Base-by-base conservation (phyloP, 2,797 vertebrate species). In the Leuciscus waleckii region DNA sequence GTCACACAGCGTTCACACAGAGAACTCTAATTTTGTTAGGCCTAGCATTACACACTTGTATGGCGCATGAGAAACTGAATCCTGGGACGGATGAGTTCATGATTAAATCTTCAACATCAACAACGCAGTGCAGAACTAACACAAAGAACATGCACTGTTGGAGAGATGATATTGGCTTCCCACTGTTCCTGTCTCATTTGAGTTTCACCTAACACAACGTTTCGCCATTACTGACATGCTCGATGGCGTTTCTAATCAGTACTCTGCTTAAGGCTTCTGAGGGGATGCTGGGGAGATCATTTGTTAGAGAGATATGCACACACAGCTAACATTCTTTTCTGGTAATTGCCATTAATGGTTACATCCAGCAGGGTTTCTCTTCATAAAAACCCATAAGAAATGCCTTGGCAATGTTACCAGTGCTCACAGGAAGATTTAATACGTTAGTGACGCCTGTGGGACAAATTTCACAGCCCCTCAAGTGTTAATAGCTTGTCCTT, bases 221-320 rank as follows among this genome's bases (percentile, higher is more conserved):
- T 76, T 70, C n/a, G 39, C 67, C 84, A 80, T 85, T 85, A 79
- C 82, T 65, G 67, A 17, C 70, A 83, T 77, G 65, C 76, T 32
- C 49, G 29, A 77, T 49, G 63, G 82, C 80, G 65, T 83, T 85
- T 70, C 77, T 89, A 88, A 89, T 90, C 88, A 85, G 71, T n/a
- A 61, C 81, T 51, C 43, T 78, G 76, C 84, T 82, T 78, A 87
- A 77, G 70, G 77, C 77, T 75, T 43, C 51, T 67, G 76, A 75
- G 29, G 56, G 69, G 85, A 82, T 32, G 63, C 39, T 32, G 46
- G 49, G 58, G 79, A 79, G 71, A 68, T 82, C 82, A 68, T 85
- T 84, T 43, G 78, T 86, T 71, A 69, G 54, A 58, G 80, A 85
- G 79, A 76, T 43, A 75, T 65, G 56, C 43, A 35, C 61, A 83